Percentiles rank a stretch among this genome's conserved stretches.
These are phyloP conservation scores for Parazoanthus atlanticus DNA, from an alignment of 92 coral and sea anemone genomes.

Conservation along the genomic window DNA sequence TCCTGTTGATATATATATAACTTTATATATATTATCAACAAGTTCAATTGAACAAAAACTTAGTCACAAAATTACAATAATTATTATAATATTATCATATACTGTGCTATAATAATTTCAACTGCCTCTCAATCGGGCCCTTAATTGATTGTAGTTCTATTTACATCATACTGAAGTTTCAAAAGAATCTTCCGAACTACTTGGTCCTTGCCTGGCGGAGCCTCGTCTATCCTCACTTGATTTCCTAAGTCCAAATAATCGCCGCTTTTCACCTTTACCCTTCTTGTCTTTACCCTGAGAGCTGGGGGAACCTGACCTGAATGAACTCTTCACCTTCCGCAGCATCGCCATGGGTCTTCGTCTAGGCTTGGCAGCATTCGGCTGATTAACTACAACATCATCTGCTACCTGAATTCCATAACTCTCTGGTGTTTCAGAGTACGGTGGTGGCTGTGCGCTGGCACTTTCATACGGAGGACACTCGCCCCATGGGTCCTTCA, in stretches of 20 bases:
- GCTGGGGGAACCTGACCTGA: constrained; percentile 59
- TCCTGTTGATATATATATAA: no score
- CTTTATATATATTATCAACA: no score
- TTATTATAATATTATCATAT: no score
- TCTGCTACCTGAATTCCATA: constrained; percentile 68
- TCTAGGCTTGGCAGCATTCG: constrained; percentile 58
- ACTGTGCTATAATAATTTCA: no score
- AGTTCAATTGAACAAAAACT: no score
- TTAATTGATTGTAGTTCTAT: neutral
- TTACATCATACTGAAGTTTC: constrained; percentile 49
- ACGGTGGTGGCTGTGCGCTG: constrained; percentile 82
- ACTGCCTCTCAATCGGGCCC: no score
- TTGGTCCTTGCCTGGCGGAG: constrained; percentile 25
- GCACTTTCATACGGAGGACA: constrained; percentile 86
- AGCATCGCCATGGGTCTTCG: constrained; percentile 79
- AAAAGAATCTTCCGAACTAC: constrained; percentile 42
- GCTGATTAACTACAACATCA: constrained; percentile 70
- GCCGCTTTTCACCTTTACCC: constrained; percentile 61
- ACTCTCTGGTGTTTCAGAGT: constrained; percentile 67
- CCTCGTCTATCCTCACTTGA: constrained; percentile 39
- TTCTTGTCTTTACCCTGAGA: constrained; percentile 50
- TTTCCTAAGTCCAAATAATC: constrained; percentile 71
- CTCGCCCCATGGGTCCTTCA: constrained; percentile 75
- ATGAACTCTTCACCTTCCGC: constrained; percentile 73
- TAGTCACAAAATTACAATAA: no score